Evolutionary conservation across 1,140 invertebrate genomes (phyloP), one percentile per base, ranked within the genome.

Genomic region (Pinna nobilis): DNA sequence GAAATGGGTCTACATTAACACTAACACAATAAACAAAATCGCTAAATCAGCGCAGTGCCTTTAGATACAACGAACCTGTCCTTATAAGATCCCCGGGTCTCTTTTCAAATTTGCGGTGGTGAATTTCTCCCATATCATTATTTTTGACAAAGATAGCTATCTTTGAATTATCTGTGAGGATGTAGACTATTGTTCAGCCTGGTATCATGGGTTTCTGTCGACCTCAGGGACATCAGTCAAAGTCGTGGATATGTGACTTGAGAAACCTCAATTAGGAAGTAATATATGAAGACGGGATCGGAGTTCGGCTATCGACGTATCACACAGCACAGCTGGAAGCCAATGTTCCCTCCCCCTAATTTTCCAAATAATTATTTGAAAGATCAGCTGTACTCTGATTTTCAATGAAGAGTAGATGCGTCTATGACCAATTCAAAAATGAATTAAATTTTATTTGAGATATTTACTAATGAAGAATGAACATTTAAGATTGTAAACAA

Each of bases 211-310:
- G 64, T 67, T 66, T 66, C 70, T 35, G 25, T 50, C 66, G 63
- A 72, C 51, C 70, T 60, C 51, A 59, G 28, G 28, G 39, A 37
- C 44, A 72, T 72, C 70, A 47, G 70, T 72, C 70, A 72, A 59
- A 65, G 70, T 66, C 70, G 49, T 15, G 44, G 20, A 11, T 18
- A 23, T 49, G 63, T 47, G 70, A 72, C 44, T 66, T 57, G 61
- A 66, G 70, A 72, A 72, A 72, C 63, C 70, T 66, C 70, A 72
- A 72, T 72, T 72, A 72, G 51, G 50, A 49, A 65, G 44, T 71
- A 71, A 71, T 71, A 55, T 71, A 71, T 71, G 70, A 49, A 41
- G 51, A 49, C 44, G 49, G 41, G 59, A 53, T 70, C 59, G 51
- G 32, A 33, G 64, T 51, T 50, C 64, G 51, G 33, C 33, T 25